These are phyloP conservation scores for Pseudomyrmex dendroicus DNA, from an alignment of 1,140 invertebrate genomes.

Conservation along the genomic window DNA sequence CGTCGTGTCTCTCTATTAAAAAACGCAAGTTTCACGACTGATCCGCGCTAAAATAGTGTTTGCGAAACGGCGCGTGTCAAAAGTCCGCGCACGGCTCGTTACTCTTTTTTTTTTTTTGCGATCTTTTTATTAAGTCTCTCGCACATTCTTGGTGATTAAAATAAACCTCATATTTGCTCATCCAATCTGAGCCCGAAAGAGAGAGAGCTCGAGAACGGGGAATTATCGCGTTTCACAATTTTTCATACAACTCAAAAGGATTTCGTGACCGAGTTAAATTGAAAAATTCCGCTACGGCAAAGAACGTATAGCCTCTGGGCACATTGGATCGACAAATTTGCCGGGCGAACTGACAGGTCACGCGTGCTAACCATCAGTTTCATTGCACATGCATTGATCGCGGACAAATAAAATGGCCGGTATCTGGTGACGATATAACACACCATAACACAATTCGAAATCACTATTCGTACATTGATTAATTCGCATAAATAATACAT, in stretches of 20 bases:
- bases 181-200: neutral
- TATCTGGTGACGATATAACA: neutral
- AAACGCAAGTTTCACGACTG: slow-evolving; percentile 50
- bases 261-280: slow-evolving; percentile 45
- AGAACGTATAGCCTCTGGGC: neutral
- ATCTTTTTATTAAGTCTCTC: slow-evolving; percentile 6
- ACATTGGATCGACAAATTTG: slow-evolving; percentile 32
- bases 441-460: neutral
- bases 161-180: neutral
- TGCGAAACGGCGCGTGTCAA: slow-evolving; percentile 6
- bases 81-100: neutral
- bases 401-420: slow-evolving; percentile 26
- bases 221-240: slow-evolving; percentile 23
- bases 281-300: slow-evolving; percentile 35
- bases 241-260: slow-evolving; percentile 8
- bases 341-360: neutral
- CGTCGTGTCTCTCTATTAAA: slow-evolving; percentile 24
- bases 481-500: slow-evolving; percentile 20
- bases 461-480: neutral
- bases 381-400: slow-evolving; percentile 18
- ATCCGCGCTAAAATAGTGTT: neutral
- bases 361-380: slow-evolving; percentile 17
- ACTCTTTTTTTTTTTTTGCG: neutral
- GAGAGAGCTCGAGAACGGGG: neutral
- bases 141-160: slow-evolving; percentile 9